Base-by-base conservation (phyloP, 1,140 invertebrate genomes). In the Aphis craccivora region DNA sequence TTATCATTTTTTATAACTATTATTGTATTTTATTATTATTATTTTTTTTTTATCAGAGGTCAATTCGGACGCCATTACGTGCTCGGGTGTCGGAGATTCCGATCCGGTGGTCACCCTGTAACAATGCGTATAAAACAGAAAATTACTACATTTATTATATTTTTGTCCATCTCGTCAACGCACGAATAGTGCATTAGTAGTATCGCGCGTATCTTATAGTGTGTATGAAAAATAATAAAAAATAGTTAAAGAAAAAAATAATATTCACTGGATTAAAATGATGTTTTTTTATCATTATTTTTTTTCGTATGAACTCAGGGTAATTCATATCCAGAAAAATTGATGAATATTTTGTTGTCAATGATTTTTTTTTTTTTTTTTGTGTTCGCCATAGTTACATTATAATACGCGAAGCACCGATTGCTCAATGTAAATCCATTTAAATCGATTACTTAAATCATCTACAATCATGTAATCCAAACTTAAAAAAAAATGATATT, bases 41-140 rank as follows among this genome's bases (percentile, higher is more conserved):
- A 22, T 90, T 40, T 8, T 89, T 60, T 76, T 60, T 45, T 91
- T 76, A 40, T 83, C 60, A 81, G 30, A 92, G 91, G 91, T 92
- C 91, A 83, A 83, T 92, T 83, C 67, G 91, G n/a, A 76, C 91
- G 43, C 67, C 25, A 92, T 51, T 91, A 91, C 67, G 90, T 91
- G 90, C 90, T 76, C 90, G 67, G 91, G 91, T 92, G 91, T 35
- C 67, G 43, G 76, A 92, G 91, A 92, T 92, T 92, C 91, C 91
- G 91, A 92, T 92, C 91, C 91, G 91, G 91, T 84, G 76, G 45
- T 81, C 60, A 48, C 91, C 91, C 40, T n/a, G n/a, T 92, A 83
- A 92, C 91, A 83, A 92, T 83, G 67, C 60, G 43, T 81, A 92
- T 83, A 48, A 84, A 81, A 92, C 91, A 51, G 67, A 92, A 83